A percentile compares a stretch with the other conserved stretches of the same genome.
Evolutionary conservation across 1,140 invertebrate genomes (phyloP).

Genomic region (Drosophila suzukii): DNA sequence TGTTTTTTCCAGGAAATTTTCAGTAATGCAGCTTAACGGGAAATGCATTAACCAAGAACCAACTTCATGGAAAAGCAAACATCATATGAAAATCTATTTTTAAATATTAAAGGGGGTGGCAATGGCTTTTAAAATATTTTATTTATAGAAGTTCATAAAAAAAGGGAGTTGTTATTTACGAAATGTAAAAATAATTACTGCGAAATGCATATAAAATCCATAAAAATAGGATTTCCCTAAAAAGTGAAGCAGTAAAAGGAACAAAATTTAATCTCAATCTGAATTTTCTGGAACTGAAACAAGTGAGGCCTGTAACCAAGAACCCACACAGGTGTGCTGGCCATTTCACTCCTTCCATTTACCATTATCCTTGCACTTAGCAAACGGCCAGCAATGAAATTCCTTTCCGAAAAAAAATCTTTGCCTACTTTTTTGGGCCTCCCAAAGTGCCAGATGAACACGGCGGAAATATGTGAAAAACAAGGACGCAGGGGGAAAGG

Average conservation of each 20-base stretch:
- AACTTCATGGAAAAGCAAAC: not conserved
- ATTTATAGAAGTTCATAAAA: too few species aligned
- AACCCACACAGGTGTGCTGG: not conserved
- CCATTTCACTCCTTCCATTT: not conserved
- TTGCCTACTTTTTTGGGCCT: conserved; percentile 56
- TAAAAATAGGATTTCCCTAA: too few species aligned
- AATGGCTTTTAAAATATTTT: too few species aligned
- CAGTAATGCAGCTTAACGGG: not conserved
- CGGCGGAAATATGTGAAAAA: conserved; percentile 11
- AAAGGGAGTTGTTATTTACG: too few species aligned
- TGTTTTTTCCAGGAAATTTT: not conserved
- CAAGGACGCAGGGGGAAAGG: not conserved
- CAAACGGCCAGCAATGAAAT: conserved; percentile 13
- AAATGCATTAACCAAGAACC: not conserved
- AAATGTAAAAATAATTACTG: too few species aligned
- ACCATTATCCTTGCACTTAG: conserved; percentile 7
- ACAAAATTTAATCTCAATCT: not conserved
- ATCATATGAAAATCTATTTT: too few species aligned
- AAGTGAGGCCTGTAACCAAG: not conserved
- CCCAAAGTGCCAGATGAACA: conserved; percentile 15
- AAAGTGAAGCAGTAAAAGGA: not conserved
- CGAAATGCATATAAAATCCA: not conserved
- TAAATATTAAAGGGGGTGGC: too few species aligned
- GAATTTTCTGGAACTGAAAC: not conserved
- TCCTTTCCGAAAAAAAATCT: conserved; percentile 34